phyloP scores from a whole-genome alignment of 2,888 invertebrate genomes.

The Euzetes globulus region DNA sequence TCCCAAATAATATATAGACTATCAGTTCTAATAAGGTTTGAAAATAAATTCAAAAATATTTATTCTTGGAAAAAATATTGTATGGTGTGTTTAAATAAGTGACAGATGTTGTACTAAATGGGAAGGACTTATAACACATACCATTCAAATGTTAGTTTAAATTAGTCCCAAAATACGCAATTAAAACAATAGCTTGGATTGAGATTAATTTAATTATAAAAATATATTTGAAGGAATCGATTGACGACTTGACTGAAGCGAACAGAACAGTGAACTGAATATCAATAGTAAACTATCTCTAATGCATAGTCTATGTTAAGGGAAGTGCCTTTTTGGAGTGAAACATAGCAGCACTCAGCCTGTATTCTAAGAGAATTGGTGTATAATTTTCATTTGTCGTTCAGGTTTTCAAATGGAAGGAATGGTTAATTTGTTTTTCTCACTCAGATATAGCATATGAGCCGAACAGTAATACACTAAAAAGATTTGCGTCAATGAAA shows the following conservation, averaged over 20 bases:
- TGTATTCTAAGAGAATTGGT: not conserved
- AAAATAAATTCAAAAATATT: too few relatives aligned
- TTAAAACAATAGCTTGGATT: too few relatives aligned
- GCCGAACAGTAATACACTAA: slow-evolving; percentile 7
- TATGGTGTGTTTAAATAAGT: not conserved
- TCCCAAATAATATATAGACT: too few relatives aligned
- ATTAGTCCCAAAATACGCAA: too few relatives aligned
- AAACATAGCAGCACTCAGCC: not conserved
- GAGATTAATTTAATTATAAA: too few relatives aligned
- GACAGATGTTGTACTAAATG: slow-evolving; percentile 19
- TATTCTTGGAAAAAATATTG: not conserved
- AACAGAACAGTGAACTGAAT: not conserved
- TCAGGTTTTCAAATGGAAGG: not conserved
- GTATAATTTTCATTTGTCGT: slow-evolving; percentile 13
- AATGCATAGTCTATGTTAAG: not conserved
- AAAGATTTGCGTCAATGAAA: slow-evolving; percentile 24
- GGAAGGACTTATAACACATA: not conserved
- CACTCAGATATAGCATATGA: not conserved
- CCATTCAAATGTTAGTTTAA: not conserved
- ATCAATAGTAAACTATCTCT: not conserved
- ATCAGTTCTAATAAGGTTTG: too few relatives aligned
- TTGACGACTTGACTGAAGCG: not conserved
- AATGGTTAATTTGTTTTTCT: slow-evolving; percentile 15
- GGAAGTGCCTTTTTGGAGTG: not conserved
- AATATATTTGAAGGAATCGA: not conserved